Conservation (phyloP, 2,797 vertebrate genomes). For the Melanotaenia pygmaea region DNA sequence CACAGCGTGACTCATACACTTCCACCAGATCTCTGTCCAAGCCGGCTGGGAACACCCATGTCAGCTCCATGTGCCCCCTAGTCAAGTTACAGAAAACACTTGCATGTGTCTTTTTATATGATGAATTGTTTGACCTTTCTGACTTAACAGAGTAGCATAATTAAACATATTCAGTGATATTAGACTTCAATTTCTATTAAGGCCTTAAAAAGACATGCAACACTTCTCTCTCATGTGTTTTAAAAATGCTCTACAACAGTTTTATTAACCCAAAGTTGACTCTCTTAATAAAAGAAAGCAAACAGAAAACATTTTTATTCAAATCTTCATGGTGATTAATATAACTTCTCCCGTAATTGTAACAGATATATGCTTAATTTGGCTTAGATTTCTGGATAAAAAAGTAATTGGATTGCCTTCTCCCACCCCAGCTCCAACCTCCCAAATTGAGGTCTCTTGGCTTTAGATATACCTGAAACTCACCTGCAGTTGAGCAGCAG, state of each 20-base stretch:
- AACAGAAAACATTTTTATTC: neutral
- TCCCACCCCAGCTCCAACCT: neutral
- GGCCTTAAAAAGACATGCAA: neutral
- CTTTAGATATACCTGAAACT: slow-evolving; percentile 53
- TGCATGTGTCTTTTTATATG: neutral
- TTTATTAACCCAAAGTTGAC: no score
- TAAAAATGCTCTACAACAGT: no score
- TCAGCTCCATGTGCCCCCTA: slow-evolving; percentile 90
- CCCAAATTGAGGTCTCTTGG: neutral
- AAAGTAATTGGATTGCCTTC: neutral
- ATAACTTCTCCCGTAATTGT: neutral
- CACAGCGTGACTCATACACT: slow-evolving; percentile 86
- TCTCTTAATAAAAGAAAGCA: neutral
- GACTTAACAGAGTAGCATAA: neutral
- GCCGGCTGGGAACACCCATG: slow-evolving; percentile 88
- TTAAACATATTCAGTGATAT: neutral
- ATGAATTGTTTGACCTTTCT: slow-evolving; percentile 3
- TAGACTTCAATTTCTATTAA: neutral
- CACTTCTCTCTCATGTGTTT: neutral
- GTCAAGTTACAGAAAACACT: slow-evolving; percentile 31
- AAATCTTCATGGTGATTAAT: neutral
- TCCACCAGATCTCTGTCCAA: slow-evolving; percentile 81
- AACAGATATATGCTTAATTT: neutral
- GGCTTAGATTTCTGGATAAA: neutral
- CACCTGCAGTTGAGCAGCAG: slow-evolving; percentile 94